These are phyloP conservation scores for Teinopalpus imperialis DNA, from an alignment of 2,888 invertebrate genomes.

Conservation along the genomic window DNA sequence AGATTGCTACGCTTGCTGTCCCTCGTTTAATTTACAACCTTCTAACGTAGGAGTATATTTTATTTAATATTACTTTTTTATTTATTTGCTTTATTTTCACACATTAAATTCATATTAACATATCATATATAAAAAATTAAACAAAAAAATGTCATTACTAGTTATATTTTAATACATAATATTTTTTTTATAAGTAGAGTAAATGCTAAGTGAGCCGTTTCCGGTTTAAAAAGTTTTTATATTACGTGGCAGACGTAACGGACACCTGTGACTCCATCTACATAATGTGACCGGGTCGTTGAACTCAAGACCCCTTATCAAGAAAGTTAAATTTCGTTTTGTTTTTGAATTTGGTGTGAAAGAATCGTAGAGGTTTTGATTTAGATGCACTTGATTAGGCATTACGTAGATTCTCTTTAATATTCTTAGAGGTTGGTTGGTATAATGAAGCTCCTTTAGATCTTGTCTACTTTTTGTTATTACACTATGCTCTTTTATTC, in stretches of 20 bases:
- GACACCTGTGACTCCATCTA: slow-evolving; percentile 16
- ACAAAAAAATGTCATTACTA: too few relatives aligned
- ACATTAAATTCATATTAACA: too few relatives aligned
- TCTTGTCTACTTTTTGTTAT: too few relatives aligned
- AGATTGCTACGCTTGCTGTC: slow-evolving; percentile 11
- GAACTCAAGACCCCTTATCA: not conserved
- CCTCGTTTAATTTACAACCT: slow-evolving; percentile 19
- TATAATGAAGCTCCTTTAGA: too few relatives aligned
- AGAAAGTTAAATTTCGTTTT: not conserved
- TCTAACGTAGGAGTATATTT: not conserved
- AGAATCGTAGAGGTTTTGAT: too few relatives aligned
- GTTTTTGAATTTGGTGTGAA: too few relatives aligned
- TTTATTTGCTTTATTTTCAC: too few relatives aligned
- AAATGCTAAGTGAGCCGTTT: not conserved
- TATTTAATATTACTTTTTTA: not conserved
- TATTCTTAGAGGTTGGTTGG: too few relatives aligned
- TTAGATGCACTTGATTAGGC: too few relatives aligned
- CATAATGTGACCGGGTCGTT: slow-evolving; percentile 15
- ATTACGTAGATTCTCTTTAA: too few relatives aligned
- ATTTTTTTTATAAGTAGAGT: not conserved
- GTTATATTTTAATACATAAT: too few relatives aligned
- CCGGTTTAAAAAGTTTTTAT: slow-evolving; percentile 8
- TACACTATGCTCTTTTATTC: too few relatives aligned
- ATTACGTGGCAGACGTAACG: slow-evolving; percentile 10
- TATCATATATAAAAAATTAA: not conserved